Evolutionary conservation across 1,140 invertebrate species (phyloP).

Genomic region (Ganaspis sp.): DNA sequence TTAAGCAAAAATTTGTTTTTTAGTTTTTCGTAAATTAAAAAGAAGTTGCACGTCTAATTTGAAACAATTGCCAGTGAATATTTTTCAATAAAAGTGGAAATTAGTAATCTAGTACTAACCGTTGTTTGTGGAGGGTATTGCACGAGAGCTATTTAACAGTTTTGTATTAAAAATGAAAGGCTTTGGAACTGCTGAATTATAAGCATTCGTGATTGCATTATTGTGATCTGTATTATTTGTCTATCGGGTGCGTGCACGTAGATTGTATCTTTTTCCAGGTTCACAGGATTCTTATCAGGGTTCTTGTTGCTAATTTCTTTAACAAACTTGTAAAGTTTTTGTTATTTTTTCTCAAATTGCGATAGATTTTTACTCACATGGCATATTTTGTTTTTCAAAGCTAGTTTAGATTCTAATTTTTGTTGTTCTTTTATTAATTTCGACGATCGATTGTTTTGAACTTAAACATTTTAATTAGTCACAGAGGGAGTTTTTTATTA

Average conservation of each 20-base stretch:
- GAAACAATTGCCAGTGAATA: background rate
- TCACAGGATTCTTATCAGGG: background rate
- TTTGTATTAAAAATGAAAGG: background rate
- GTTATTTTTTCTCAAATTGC: background rate
- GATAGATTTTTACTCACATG: background rate
- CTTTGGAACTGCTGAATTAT: background rate
- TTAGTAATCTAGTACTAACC: background rate
- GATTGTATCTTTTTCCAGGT: background rate
- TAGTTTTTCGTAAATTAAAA: too few species aligned
- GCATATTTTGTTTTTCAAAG: background rate
- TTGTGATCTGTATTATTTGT: constrained; percentile 13
- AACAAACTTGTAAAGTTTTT: background rate
- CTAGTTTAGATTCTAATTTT: constrained; percentile 11
- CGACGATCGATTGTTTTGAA: constrained; percentile 13
- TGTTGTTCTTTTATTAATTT: background rate
- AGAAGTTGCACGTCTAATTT: too few species aligned
- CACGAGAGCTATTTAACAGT: background rate
- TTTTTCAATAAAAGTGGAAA: background rate
- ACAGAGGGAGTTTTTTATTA: too few species aligned
- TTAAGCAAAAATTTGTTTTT: too few species aligned
- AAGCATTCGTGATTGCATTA: background rate
- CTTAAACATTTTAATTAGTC: background rate
- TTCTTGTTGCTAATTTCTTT: background rate
- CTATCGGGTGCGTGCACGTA: background rate
- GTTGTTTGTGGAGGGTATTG: background rate